phyloP scores from a whole-genome alignment of 2,113 vertebrate species.

The Rattus rattus region DNA sequence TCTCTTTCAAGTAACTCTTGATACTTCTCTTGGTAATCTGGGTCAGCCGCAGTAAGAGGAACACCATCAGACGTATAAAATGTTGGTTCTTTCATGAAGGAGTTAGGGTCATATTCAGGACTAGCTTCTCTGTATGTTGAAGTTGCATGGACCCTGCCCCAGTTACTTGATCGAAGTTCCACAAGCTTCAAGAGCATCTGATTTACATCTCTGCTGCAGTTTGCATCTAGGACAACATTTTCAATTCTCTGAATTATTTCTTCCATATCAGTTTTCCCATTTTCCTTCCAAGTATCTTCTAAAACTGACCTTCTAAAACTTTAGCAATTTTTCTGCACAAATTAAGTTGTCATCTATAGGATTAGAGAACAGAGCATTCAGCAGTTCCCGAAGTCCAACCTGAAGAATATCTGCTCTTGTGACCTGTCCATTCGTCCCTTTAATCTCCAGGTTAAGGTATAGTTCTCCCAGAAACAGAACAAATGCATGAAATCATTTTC shows the following conservation, averaged over 20 bases:
- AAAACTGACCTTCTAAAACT: conserved; percentile 95
- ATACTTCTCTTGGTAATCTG: conserved; percentile 98
- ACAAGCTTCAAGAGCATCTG: conserved; percentile 96
- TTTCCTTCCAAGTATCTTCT: conserved; percentile 95
- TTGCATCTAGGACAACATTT: conserved; percentile 92
- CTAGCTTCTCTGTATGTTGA: conserved; percentile 92
- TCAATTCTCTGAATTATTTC: conserved; percentile 93
- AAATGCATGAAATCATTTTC: conserved; percentile 95
- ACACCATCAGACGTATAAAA: conserved; percentile 98
- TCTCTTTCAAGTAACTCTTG: conserved; percentile 97
- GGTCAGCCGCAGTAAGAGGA: conserved; percentile 98
- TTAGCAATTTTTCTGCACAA: conserved; percentile 94
- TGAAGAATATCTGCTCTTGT: conserved; percentile 93
- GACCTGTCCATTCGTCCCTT: conserved; percentile 90
- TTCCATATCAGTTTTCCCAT: conserved; percentile 90
- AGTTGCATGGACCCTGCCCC: conserved; percentile 93
- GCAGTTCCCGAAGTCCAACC: conserved; percentile 91
- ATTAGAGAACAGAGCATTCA: conserved; percentile 91
- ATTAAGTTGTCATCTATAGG: conserved; percentile 95
- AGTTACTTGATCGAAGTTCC: conserved; percentile 96
- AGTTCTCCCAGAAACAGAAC: conserved; percentile 97
- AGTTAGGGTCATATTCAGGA: conserved; percentile 98
- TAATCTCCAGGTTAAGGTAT: conserved; percentile 96
- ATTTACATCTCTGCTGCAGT: conserved; percentile 95
- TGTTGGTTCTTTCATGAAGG: conserved; percentile 99